Evolutionary conservation across 2,888 invertebrate species (phyloP).

Genomic region (Auanema freiburgensis): DNA sequence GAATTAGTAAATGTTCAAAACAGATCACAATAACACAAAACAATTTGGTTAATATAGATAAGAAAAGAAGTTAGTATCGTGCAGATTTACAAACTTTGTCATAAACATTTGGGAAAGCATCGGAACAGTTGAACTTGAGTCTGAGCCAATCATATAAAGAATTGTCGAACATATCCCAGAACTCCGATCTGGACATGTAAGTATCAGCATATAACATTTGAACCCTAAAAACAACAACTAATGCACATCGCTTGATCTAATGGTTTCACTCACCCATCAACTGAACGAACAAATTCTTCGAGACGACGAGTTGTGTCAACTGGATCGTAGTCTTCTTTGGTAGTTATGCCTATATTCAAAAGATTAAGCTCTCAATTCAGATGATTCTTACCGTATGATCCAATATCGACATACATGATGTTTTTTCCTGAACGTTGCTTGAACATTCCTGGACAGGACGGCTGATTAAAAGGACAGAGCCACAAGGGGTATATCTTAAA

Average conservation of each 20-base stretch:
- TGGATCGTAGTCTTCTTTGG: conserved; percentile 72
- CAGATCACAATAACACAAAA: no score
- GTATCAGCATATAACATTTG: conserved; percentile 86
- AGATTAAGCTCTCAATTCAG: background rate
- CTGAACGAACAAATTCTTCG: conserved; percentile 75
- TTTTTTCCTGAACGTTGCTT: conserved; percentile 69
- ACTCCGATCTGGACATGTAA: conserved; percentile 77
- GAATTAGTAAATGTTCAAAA: no score
- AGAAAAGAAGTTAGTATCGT: conserved; percentile 42
- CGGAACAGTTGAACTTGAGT: conserved; percentile 70
- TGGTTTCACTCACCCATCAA: conserved; percentile 70
- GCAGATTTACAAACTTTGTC: conserved; percentile 71
- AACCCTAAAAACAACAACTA: conserved; percentile 68
- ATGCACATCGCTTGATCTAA: background rate
- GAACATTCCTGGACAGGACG: conserved; percentile 75
- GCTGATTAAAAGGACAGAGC: conserved; percentile 80
- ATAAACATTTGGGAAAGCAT: conserved; percentile 81
- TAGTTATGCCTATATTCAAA: conserved; percentile 51
- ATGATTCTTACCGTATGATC: conserved; percentile 77
- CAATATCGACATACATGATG: conserved; percentile 79
- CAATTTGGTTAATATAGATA: no score
- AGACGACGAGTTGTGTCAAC: conserved; percentile 74
- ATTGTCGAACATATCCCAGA: conserved; percentile 80
- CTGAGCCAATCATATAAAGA: conserved; percentile 70
- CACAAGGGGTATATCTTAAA: conserved; percentile 79